Conservation (phyloP, 1,140 invertebrate species). For the Drosophila santomea region DNA sequence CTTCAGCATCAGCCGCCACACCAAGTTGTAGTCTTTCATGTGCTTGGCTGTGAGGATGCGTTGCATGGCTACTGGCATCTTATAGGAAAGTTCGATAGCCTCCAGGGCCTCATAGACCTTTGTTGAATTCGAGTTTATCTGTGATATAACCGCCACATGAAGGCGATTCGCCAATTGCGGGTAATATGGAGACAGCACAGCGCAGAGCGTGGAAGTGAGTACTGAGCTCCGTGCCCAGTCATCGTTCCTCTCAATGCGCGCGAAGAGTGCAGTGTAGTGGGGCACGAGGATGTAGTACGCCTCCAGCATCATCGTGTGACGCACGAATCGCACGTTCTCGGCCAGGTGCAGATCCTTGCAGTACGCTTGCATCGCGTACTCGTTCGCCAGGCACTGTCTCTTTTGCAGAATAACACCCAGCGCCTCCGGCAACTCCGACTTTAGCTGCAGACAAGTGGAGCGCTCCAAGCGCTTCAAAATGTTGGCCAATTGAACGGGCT, state of each 20-base stretch:
- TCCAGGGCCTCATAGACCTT: conserved; percentile 69
- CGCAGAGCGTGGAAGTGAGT: conserved; percentile 59
- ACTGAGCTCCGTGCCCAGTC: conserved; percentile 58
- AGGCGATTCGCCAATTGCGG: conserved; percentile 33
- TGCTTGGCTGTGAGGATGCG: conserved; percentile 50
- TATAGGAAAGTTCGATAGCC: conserved; percentile 59
- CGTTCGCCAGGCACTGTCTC: conserved; percentile 59
- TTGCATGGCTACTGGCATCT: conserved; percentile 42
- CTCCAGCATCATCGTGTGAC: conserved; percentile 70
- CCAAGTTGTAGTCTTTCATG: conserved; percentile 66
- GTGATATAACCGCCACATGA: conserved; percentile 49
- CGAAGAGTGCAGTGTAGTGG: conserved; percentile 70
- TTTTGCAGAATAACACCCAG: conserved; percentile 45
- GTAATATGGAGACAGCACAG: conserved; percentile 46
- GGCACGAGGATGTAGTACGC: conserved; percentile 63
- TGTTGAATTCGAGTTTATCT: conserved; percentile 23
- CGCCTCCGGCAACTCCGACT: conserved; percentile 19
- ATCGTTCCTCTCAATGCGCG: conserved; percentile 63
- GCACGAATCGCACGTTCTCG: conserved; percentile 63
- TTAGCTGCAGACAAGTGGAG: conserved; percentile 20
- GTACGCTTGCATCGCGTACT: conserved; percentile 68
- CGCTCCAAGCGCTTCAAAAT: conserved; percentile 25
- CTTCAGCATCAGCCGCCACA: conserved; percentile 77
- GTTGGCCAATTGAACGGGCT: background rate
- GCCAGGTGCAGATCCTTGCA: conserved; percentile 49